These are phyloP conservation scores for Catalaphyllia jardinei DNA, from an alignment of 64 coral and sea anemone species.

Conservation along the genomic window DNA sequence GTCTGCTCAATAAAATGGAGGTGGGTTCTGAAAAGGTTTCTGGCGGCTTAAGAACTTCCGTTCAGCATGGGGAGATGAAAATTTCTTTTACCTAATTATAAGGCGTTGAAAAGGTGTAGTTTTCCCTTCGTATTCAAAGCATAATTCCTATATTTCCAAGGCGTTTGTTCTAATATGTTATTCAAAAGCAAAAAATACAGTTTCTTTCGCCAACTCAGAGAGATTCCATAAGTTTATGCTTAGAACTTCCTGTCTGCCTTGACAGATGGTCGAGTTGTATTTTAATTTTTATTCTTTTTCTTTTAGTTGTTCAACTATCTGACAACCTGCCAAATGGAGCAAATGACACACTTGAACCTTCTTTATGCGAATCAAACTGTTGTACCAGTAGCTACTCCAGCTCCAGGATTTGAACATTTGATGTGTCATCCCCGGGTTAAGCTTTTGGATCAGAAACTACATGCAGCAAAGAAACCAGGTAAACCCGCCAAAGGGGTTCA, in stretches of 20 bases:
- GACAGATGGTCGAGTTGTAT: background rate
- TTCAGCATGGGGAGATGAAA: background rate
- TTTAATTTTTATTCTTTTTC: background rate
- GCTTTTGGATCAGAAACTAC: background rate
- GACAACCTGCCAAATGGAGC: background rate
- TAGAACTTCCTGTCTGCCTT: background rate
- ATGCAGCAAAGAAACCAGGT: background rate
- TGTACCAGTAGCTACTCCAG: conserved; percentile 12
- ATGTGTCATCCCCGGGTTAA: background rate
- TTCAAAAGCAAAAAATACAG: background rate
- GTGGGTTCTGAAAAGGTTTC: background rate
- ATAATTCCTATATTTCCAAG: background rate
- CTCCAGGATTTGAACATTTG: conserved; percentile 10
- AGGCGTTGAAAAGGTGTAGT: background rate
- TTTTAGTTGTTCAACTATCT: conserved; percentile 24
- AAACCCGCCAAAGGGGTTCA: background rate
- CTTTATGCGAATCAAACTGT: conserved; percentile 17
- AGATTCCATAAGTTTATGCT: background rate
- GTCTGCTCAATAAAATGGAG: conserved; percentile 25
- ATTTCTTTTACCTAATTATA: background rate
- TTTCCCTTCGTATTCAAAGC: background rate
- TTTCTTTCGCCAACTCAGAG: background rate
- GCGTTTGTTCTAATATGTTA: background rate
- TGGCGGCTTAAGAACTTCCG: background rate
- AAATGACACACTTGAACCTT: background rate